phyloP scores from a whole-genome alignment of 1,140 invertebrate genomes.

The Copidosoma floridanum region DNA sequence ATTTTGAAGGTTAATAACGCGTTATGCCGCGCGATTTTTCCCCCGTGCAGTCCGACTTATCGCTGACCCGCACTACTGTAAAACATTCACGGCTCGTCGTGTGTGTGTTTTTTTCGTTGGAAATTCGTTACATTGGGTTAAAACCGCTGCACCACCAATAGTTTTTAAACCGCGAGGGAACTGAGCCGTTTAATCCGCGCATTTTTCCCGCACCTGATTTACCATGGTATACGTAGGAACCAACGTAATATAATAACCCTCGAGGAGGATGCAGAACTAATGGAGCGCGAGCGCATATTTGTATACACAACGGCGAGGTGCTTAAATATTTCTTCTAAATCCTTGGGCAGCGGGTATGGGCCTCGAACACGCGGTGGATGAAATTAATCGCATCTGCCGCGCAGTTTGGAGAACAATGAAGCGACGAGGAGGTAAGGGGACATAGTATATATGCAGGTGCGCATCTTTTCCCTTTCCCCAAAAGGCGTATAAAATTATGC shows the following conservation, averaged over 20 bases:
- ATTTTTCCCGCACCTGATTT: too few relatives aligned
- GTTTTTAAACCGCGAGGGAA: too few relatives aligned
- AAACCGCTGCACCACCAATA: too few relatives aligned
- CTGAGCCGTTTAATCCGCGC: too few relatives aligned
- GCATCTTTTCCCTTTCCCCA: conserved; percentile 12
- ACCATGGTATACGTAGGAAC: too few relatives aligned
- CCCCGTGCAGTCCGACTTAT: not conserved
- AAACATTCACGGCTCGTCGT: not conserved
- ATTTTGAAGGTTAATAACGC: conserved; percentile 5
- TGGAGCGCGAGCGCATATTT: too few relatives aligned
- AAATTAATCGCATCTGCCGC: conserved; percentile 22
- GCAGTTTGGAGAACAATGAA: conserved; percentile 28
- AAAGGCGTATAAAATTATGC: conserved; percentile 25
- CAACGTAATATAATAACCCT: too few relatives aligned
- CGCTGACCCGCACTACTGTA: too few relatives aligned
- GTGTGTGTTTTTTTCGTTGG: too few relatives aligned
- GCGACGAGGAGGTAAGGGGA: not conserved
- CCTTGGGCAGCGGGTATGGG: too few relatives aligned
- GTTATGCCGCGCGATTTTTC: conserved; percentile 4
- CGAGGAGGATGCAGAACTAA: too few relatives aligned
- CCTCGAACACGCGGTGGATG: not conserved
- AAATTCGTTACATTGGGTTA: too few relatives aligned
- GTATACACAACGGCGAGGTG: conserved; percentile 12
- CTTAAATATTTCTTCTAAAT: conserved; percentile 19
- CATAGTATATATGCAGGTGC: conserved; percentile 19